Base-by-base conservation (phyloP, 1,140 invertebrate genomes). In the Zaprionus inermis region DNA sequence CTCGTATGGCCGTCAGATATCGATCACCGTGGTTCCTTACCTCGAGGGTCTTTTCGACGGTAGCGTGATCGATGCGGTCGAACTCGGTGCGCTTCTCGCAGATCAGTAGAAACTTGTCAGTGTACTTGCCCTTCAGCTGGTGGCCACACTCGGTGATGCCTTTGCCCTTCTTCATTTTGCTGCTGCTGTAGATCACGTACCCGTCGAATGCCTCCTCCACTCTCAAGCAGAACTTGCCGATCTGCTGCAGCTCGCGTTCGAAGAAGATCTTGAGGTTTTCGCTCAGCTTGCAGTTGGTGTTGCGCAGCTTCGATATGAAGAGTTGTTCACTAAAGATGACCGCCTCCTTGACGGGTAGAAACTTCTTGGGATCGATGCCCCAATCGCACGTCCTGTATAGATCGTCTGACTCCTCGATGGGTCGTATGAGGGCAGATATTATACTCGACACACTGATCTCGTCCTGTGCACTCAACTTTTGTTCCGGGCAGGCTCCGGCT, bases 381-480 rank as follows among this genome's bases (percentile, higher is more conserved):
- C 82, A 91, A 55, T 90, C 55, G 24, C 85, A 86, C 7, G 44
- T 22, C 9, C 64, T 61, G 20, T 61, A 84, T 41, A 79, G 58
- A 1, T 76, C 76, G 4, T 86, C 77, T 5, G 82, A 76, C 0
- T 79, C 71, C 30, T 91, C 85, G 11, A 91, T 79, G 2, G 72
- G 73, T 18, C 60, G 28, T 18, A 91, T 36, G 3, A 91, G 16
- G 12, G 74, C 76, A 1, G 90, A 91, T 9, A 91, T 83, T 20
- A 91, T 91, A 34, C 90, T 91, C 6, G 90, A 91, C 11, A 91
- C 57, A 66, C 90, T 91, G 49, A 91, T 91, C 69, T 90, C 90
- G 56, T 91, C 90, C 59, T 91, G 72, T n/a, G 90, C 73, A n/a
- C 68, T 66, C 10, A 91, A 24, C 46, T 79, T 41, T 0, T 51